Conservation (phyloP, 2,797 vertebrate genomes). For the Glossophaga mutica region DNA sequence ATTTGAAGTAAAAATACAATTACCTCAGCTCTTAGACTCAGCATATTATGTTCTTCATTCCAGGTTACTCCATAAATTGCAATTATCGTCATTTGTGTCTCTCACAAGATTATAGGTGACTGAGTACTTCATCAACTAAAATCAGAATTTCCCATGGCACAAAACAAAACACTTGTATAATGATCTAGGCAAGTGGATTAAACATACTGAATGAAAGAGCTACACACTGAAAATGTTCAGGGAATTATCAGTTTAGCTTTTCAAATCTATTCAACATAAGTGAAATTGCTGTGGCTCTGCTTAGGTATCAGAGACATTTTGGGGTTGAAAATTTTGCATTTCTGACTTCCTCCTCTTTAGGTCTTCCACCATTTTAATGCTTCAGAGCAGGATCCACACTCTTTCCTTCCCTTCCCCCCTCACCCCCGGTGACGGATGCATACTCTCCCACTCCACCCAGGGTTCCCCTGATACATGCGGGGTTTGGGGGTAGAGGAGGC, state of each 20-base stretch:
- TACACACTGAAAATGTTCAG: conserved; percentile 32
- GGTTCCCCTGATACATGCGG: not conserved
- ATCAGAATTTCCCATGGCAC: conserved; percentile 61
- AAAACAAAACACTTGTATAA: conserved; percentile 65
- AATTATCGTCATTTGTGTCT: conserved; percentile 51
- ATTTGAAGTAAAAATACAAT: conserved; percentile 56
- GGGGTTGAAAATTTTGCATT: not conserved
- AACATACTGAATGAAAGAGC: conserved; percentile 34
- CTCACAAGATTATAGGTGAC: conserved; percentile 60
- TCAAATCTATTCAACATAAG: conserved; percentile 34
- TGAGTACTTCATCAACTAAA: conserved; percentile 58
- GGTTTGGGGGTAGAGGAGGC: rapidly evolving
- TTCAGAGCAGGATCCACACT: not conserved
- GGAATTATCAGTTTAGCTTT: conserved; percentile 57
- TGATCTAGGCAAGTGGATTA: conserved; percentile 62
- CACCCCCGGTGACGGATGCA: not conserved
- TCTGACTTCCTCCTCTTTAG: not conserved
- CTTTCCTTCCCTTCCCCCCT: not conserved
- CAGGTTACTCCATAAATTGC: conserved; percentile 60
- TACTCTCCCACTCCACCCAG: no score
- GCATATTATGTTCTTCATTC: conserved; percentile 40
- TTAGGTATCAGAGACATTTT: not conserved
- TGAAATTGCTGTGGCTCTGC: conserved; percentile 44
- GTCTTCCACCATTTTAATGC: not conserved
- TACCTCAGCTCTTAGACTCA: conserved; percentile 56